Conservation (phyloP, 2,888 invertebrate species). For the Asteroscopus sphinx region DNA sequence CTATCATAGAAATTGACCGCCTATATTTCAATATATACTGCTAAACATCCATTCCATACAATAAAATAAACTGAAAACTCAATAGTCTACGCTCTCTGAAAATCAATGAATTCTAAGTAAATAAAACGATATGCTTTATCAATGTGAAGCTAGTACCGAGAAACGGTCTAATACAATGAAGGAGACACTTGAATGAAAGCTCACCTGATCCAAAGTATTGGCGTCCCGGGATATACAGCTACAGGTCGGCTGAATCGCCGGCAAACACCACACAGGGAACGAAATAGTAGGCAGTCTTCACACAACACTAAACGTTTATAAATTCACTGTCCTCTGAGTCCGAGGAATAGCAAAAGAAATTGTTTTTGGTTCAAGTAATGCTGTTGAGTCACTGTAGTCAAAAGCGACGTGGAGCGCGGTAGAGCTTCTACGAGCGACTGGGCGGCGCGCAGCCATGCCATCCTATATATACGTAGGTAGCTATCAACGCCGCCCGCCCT, state of each 20-base stretch:
- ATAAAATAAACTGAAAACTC: slow-evolving; percentile 15
- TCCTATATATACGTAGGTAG: slow-evolving; percentile 82
- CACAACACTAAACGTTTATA: slow-evolving; percentile 69
- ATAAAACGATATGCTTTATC: slow-evolving; percentile 21
- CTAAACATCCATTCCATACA: slow-evolving; percentile 1
- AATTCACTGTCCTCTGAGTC: slow-evolving; percentile 66
- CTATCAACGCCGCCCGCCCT: slow-evolving; percentile 79
- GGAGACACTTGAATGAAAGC: slow-evolving; percentile 54
- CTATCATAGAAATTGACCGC: too few species aligned
- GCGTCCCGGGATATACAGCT: slow-evolving; percentile 51
- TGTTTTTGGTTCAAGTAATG: slow-evolving; percentile 41
- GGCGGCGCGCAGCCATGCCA: slow-evolving; percentile 76
- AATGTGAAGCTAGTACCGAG: slow-evolving; percentile 2
- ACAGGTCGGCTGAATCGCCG: slow-evolving; percentile 56
- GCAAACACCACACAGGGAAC: slow-evolving; percentile 59
- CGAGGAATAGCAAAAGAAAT: slow-evolving; percentile 48
- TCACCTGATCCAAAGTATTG: slow-evolving; percentile 60
- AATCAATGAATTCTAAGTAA: slow-evolving; percentile 23
- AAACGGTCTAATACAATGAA: slow-evolving; percentile 22
- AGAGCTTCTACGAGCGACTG: slow-evolving; percentile 78
- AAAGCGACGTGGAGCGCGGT: slow-evolving; percentile 64
- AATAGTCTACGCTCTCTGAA: slow-evolving; percentile 6
- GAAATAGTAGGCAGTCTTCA: slow-evolving; percentile 57
- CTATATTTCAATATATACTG: not conserved
- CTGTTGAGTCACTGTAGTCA: slow-evolving; percentile 35